These are phyloP conservation scores for Linyphia triangularis DNA, from an alignment of 2,888 invertebrate genomes.

Conservation along the genomic window DNA sequence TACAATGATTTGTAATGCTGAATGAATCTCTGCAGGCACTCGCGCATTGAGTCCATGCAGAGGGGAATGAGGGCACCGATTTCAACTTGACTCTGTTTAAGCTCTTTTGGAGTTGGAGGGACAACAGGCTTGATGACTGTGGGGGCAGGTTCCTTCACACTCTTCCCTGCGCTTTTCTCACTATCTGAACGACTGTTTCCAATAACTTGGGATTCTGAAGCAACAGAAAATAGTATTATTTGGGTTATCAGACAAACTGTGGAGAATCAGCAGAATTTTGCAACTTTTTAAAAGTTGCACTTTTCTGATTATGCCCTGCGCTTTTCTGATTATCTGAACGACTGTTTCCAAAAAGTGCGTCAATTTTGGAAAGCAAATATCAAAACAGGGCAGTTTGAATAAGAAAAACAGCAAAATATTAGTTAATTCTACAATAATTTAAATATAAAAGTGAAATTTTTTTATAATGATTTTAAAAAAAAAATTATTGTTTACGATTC, in stretches of 20 bases:
- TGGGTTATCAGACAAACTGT: no score
- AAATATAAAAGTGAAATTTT: no score
- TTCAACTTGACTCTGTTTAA: conserved; percentile 41
- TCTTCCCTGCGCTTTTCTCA: neutral
- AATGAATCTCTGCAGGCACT: conserved; percentile 91
- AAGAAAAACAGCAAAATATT: no score
- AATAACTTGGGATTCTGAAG: neutral
- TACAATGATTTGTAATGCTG: conserved; percentile 96
- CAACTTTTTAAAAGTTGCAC: no score
- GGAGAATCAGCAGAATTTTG: no score
- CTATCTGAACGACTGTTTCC: neutral
- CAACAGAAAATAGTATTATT: neutral
- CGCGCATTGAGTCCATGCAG: conserved; percentile 89
- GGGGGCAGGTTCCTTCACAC: neutral
- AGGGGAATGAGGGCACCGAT: conserved; percentile 76
- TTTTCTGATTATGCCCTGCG: neutral
- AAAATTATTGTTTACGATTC: no score
- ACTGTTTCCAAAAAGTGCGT: neutral
- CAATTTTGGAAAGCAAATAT: no score
- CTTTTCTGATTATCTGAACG: neutral
- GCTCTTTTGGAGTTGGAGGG: conserved; percentile 53
- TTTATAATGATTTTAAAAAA: no score
- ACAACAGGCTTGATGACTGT: neutral
- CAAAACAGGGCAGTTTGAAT: no score
- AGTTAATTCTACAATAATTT: no score